phyloP scores from a whole-genome alignment of 2,888 invertebrate genomes.

The Trichopria drosophilae region DNA sequence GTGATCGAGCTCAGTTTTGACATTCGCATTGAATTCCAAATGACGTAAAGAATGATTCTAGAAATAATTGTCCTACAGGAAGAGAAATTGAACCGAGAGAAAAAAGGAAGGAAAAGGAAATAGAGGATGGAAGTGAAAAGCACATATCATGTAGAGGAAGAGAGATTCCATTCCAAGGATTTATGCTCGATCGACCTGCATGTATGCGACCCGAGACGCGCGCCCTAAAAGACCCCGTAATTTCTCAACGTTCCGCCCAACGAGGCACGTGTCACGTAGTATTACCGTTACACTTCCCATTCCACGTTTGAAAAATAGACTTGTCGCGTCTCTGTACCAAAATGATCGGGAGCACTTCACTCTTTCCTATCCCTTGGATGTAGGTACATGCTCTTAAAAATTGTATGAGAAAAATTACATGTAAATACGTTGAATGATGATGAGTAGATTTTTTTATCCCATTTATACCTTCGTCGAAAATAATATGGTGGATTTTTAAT shows the following conservation, averaged over 20 bases:
- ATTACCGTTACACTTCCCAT: conserved; percentile 30
- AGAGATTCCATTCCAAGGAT: conserved; percentile 48
- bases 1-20: no score
- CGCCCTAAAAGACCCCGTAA: conserved; percentile 32
- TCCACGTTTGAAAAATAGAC: conserved; percentile 29
- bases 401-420: no score
- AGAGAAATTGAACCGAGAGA: conserved; percentile 8
- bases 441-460: no score
- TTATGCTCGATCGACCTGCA: conserved; percentile 43
- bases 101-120: conserved; percentile 6
- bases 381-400: no score
- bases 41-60: no score
- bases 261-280: conserved; percentile 33
- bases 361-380: no score
- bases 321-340: conserved; percentile 10
- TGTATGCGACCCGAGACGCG: conserved; percentile 31
- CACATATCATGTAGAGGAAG: conserved; percentile 22
- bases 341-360: no score
- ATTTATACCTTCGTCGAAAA: no score
- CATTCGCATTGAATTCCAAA: no score
- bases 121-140: conserved; percentile 10
- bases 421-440: no score
- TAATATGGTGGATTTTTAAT: no score
- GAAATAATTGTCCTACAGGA: no score
- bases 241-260: conserved; percentile 39